Base-by-base conservation (phyloP, 2,888 invertebrate genomes). In the Spodoptera exigua region DNA sequence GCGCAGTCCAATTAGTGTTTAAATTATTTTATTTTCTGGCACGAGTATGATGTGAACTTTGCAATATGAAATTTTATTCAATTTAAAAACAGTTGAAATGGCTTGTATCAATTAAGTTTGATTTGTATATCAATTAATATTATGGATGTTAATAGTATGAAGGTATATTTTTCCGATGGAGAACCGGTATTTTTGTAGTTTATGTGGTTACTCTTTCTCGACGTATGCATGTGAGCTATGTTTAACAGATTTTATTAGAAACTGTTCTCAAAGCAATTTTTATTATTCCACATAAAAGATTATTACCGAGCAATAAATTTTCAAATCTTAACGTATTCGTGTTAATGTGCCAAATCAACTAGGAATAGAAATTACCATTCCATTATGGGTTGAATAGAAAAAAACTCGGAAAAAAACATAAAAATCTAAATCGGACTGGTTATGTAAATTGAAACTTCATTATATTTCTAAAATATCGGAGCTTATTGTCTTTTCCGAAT, bases 261-360 rank as follows among this genome's bases (percentile, higher is more conserved):
- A 49, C 53, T 66, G 54, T 48, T 16, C 51, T 54, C n/a, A 40
- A 44, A 32, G 39, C 34, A 17, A 27, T 14, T 54, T 76, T 76
- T 77, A 78, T 80, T 74, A 69, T 74, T 77, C 62, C 63, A 70
- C 72, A 77, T 77, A 78, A 67, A 81, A 79, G 62, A 75, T 77
- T 80, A 83, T 78, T 78, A 73, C 71, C 45, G 55, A 62, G 48
- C 66, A 66, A 83, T 85, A 81, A 83, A 86, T 80, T 79, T 27
- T 78, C 48, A 78, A 81, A 84, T 86, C 86, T 89, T 89, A 87
- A 85, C 89, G 79, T 84, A 82, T 82, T 79, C 74, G 74, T 88
- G 87, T 85, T 85, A 88, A 89, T 80, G 81, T 74, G 79, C 74
- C 68, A 80, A 82, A 80, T 78, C 62, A 63, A 70, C 61, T 68